Base-by-base conservation (phyloP, 30 jellyfish, hydroid and myxozoan species). In the Aurelia sp. region DNA sequence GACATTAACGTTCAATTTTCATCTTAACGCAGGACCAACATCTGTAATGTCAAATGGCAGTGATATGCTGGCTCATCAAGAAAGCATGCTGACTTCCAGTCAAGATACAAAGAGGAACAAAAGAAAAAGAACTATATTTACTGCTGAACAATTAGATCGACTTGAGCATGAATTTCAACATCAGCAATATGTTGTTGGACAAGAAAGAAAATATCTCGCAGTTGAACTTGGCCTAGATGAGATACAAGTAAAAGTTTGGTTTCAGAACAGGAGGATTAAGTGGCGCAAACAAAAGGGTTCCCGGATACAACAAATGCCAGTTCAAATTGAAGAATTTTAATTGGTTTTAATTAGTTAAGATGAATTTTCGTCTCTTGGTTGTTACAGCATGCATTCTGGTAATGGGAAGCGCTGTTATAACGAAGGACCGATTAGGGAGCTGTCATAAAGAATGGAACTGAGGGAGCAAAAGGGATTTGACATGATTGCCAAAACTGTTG, bases 141-240 rank as follows among this genome's bases (percentile, higher is more conserved):
- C 99, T 47, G 90, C 97, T 18, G 93, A 90, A 47, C 99, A 95
- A 63, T 93, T 95, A 68, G 99, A 95, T 52, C 90, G 98, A 3
- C 96, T 95, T 37, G 99, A 95, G 61, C 95, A 90, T 78, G 99
- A 95, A 62, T 95, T 95, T 71, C 98, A 95, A 57, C 99, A 95
- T 57, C 99, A 95, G 62, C 99, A 95, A 65, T 95, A 95, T 64
- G 90, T 95, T 44, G 99, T 95, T 37, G 99, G 99, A 19, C 99
- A 95, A 68, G 99, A 95, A 79, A 78, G 99, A 75, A 85, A 92
- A 48, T 95, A 85, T 71, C 92, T 95, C 62, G 99, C 99, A 1
- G 78, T 83, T 41, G 97, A 89, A 55, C 92, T 95, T 27, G 99
- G 99, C 19, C 91, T 95, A 55, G 90, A 95, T 57, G 99, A 95